Evolutionary conservation across 2,113 vertebrate genomes (phyloP), one percentile per base, ranked within the genome.

Genomic region (Prunella fulvescens): DNA sequence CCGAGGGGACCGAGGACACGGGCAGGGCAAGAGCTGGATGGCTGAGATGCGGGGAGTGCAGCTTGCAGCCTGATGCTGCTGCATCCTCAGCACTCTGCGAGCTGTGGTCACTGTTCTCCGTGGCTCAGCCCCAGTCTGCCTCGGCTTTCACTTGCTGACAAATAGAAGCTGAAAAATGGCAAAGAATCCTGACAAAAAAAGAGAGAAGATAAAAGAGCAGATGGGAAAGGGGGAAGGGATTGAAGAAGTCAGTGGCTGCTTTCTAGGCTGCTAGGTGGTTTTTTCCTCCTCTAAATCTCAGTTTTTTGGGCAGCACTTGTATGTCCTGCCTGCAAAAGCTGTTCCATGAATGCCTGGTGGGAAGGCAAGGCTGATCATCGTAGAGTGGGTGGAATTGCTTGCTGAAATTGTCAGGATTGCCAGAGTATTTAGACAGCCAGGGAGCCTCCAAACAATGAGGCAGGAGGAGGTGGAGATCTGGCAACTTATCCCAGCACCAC

Each of bases 1-100:
- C 51, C 5, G 0, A 16, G 51, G 76, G 65, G 10, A 74, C 48
- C 9, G 0, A 50, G 1, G 14, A 3, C 66, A 4, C 2, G 7
- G 62, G 35, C 62, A 67, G 58, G 28, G 25, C 15, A 3, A 2
- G 66, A 17, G 9, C 12, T 7, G 23, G 39, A 3, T 29, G 48
- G 10, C 0, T 12, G 61, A 26, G 50, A 57, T 7, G 12, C 26
- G 11, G 76, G 37, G 56, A 29, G 17, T 5, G 1, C 65, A 11
- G 19, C 45, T 7, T 6, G 42, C 3, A 10, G 28, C 25, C 66
- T 39, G n/a, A 6, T 14, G 37, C 10, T 4, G 5, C 22, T 4
- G 3, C 31, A 2, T 11, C 47, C 64, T 18, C 14, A 5, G 8
- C 47, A 3, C 28, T 31, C 74, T 25, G 4, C 5, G 26, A 31